A percentile compares a stretch with the other conserved stretches of the same genome.
These are phyloP conservation scores for Pelobates fuscus DNA, from an alignment of 2,113 vertebrate genomes.

Conservation along the genomic window DNA sequence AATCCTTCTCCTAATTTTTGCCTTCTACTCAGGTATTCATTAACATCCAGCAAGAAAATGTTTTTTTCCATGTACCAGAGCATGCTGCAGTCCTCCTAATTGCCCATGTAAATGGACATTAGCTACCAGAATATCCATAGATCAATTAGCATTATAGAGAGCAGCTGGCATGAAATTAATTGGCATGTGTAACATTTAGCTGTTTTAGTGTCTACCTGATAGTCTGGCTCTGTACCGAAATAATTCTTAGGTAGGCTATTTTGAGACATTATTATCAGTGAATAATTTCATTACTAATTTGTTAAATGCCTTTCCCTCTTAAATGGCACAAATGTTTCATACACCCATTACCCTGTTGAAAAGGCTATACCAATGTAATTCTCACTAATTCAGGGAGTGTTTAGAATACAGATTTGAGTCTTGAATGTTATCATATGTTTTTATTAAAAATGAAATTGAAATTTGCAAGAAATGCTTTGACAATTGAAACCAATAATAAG, in stretches of 20 bases:
- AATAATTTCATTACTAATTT: neutral
- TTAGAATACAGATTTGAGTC: too few species aligned
- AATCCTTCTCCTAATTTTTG: too few species aligned
- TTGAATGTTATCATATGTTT: too few species aligned
- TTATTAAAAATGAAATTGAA: too few species aligned
- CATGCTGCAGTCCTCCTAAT: constrained; percentile 54
- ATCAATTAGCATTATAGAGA: constrained; percentile 60
- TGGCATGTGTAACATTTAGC: constrained; percentile 52
- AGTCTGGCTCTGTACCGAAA: constrained; percentile 8
- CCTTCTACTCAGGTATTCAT: too few species aligned
- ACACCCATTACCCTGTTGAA: neutral
- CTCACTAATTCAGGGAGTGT: too few species aligned
- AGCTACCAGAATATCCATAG: constrained; percentile 54
- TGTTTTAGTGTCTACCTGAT: constrained; percentile 29
- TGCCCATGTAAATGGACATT: constrained; percentile 58
- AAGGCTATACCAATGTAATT: neutral
- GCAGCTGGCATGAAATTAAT: constrained; percentile 62
- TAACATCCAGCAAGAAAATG: too few species aligned
- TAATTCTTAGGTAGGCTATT: neutral
- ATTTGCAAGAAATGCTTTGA: too few species aligned
- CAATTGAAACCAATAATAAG: too few species aligned
- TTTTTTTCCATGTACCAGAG: constrained; percentile 13
- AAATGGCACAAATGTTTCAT: neutral
- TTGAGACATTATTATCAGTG: neutral
- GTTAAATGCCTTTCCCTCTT: neutral